phyloP scores from a whole-genome alignment of 2,797 vertebrate species.

The Amphiprion clarkii region DNA sequence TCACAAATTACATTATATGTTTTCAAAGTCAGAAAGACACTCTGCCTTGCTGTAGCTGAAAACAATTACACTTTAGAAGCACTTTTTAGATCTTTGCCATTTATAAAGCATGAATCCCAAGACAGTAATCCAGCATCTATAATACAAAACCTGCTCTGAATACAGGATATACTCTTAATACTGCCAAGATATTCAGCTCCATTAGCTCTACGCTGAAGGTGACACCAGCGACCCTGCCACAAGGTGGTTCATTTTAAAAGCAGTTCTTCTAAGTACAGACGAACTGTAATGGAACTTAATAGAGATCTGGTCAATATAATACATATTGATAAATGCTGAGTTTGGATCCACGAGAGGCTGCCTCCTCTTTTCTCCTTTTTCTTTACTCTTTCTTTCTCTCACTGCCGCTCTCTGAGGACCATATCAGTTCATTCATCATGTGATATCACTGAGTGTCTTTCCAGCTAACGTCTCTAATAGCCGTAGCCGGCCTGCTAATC shows the following conservation, averaged over 20 bases:
- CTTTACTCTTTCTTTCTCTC: conserved; percentile 8
- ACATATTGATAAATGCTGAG: conserved; percentile 52
- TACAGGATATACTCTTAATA: conserved; percentile 1
- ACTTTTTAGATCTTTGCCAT: conserved; percentile 15
- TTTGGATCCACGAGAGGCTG: conserved; percentile 26
- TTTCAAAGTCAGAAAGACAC: not conserved
- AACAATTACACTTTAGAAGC: not conserved
- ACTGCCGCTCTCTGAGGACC: conserved; percentile 33
- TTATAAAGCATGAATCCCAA: conserved; percentile 19
- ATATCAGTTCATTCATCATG: conserved; percentile 59
- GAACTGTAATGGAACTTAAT: conserved; percentile 52
- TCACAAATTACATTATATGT: not conserved
- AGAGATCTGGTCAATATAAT: conserved; percentile 60
- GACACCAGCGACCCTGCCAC: conserved; percentile 44
- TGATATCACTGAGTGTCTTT: conserved; percentile 63
- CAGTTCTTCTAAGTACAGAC: conserved; percentile 39
- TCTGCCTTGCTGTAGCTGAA: not conserved
- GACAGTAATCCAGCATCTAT: conserved; percentile 5
- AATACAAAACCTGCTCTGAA: conserved; percentile 14
- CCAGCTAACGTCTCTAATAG: conserved; percentile 58
- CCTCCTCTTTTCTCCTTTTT: conserved; percentile 6
- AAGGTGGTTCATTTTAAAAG: conserved; percentile 32
- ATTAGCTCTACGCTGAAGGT: conserved; percentile 53
- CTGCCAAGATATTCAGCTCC: conserved; percentile 30
- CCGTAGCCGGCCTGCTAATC: conserved; percentile 64